Base-by-base conservation (phyloP, 2,797 vertebrate species). In the Coregonus sp. region DNA sequence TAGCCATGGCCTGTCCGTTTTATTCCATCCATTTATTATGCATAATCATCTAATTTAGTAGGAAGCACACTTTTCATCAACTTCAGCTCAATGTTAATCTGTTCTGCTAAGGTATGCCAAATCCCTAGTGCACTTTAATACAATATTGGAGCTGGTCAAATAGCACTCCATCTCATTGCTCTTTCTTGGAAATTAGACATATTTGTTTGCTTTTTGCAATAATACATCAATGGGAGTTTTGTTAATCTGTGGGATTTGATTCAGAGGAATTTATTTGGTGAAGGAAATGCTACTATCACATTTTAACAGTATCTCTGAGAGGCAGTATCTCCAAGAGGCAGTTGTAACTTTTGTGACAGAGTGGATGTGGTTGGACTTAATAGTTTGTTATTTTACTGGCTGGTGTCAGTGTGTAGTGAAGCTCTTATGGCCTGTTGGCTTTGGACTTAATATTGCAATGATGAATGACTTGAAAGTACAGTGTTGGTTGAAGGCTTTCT, bases 361-460 rank as follows among this genome's bases (percentile, higher is more conserved):
- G 70, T 90, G 86, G 85, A 89, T 90, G 91, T 92, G 87, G 81
- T 89, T 72, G 68, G 71, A 82, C 72, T 78, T 59, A 75, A 66
- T 74, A 69, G 75, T 87, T 90, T 83, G 79, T 79, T 84, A 81
- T 87, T 80, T 84, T 75, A 80, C 84, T 85, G 75, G 84, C 77
- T 84, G 84, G 83, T 76, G 81, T 88, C 79, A 87, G 84, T 90
- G 80, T 86, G 82, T 83, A 86, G 82, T 86, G 82, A 86, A 65
- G 79, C 66, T 80, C 75, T 84, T 79, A 79, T 86, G 80, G 80
- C 70, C 76, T 82, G 79, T 70, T 84, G 47, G 79, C 75, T 85
- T 83, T 86, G 86, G 73, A 85, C 80, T 78, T 88, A 88, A 87
- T 91, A 85, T 82, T 89, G 83, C 91, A 63, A 63, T 63, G 87